Evolutionary conservation across 2,888 invertebrate species (phyloP).

Genomic region (Amblyjoppa proteus): DNA sequence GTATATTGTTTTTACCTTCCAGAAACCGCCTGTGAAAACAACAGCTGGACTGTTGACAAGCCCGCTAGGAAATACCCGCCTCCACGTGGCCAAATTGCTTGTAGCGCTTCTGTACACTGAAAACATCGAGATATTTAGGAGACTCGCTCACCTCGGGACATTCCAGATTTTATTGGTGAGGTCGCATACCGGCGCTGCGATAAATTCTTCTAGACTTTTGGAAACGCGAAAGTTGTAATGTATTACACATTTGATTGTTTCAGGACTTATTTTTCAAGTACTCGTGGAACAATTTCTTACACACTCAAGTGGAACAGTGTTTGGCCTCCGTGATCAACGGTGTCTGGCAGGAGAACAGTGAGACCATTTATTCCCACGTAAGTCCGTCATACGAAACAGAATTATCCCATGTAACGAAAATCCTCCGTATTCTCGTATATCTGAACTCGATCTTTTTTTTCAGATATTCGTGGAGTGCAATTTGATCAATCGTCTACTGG

Average conservation of each 20-base stretch:
- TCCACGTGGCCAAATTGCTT: slow-evolving; percentile 93
- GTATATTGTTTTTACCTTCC: slow-evolving; percentile 64
- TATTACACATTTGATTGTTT: slow-evolving; percentile 82
- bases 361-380: slow-evolving; percentile 87
- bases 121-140: slow-evolving; percentile 90
- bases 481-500: slow-evolving; percentile 92
- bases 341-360: slow-evolving; percentile 79
- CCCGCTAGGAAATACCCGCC: slow-evolving; percentile 92
- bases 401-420: no score
- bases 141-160: slow-evolving; percentile 87
- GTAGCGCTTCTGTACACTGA: slow-evolving; percentile 91
- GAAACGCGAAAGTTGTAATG: slow-evolving; percentile 14
- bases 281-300: slow-evolving; percentile 98
- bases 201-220: neutral
- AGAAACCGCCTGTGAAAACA: slow-evolving; percentile 89
- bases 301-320: slow-evolving; percentile 94
- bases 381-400: slow-evolving; percentile 77
- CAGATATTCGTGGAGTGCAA: slow-evolving; percentile 93
- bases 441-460: slow-evolving; percentile 76
- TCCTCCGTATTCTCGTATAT: neutral
- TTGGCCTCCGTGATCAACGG: slow-evolving; percentile 89
- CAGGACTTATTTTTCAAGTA: slow-evolving; percentile 96
- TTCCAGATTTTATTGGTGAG: slow-evolving; percentile 87
- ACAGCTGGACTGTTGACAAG: slow-evolving; percentile 90
- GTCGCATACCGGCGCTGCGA: slow-evolving; percentile 33